These are phyloP conservation scores for Erythrolamprus reginae DNA, from an alignment of 2,113 vertebrate species.

Conservation along the genomic window DNA sequence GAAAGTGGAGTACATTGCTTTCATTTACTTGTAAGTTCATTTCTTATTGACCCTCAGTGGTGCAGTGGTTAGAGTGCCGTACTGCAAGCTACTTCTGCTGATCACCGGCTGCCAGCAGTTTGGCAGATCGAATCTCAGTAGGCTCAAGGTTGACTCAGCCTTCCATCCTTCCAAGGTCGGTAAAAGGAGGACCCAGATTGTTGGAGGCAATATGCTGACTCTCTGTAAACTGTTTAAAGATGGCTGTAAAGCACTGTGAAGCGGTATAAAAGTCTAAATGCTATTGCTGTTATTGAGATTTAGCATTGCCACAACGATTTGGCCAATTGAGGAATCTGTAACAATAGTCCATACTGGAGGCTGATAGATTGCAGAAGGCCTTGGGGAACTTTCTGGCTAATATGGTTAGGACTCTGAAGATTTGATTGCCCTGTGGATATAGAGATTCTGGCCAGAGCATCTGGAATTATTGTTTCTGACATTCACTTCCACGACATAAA, in stretches of 20 bases:
- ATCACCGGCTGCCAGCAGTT: too few relatives aligned
- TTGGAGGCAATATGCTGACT: too few relatives aligned
- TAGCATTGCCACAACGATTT: not conserved
- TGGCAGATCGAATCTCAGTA: too few relatives aligned
- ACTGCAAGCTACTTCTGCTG: too few relatives aligned
- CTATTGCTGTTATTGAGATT: not conserved
- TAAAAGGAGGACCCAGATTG: too few relatives aligned
- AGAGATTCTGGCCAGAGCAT: not conserved
- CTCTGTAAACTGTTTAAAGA: too few relatives aligned
- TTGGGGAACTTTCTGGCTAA: not conserved
- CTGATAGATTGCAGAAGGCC: not conserved
- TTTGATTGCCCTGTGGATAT: not conserved
- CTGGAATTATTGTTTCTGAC: not conserved
- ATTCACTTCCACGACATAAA: not conserved
- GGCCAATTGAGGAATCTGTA: not conserved
- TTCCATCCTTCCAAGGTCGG: too few relatives aligned
- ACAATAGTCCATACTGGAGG: not conserved
- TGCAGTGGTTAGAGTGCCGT: too few relatives aligned
- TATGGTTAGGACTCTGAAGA: not conserved
- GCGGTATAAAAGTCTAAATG: too few relatives aligned
- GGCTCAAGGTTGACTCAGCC: too few relatives aligned
- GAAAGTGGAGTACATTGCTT: not conserved
- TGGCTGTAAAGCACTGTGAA: too few relatives aligned
- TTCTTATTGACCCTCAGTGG: too few relatives aligned
- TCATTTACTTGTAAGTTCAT: not conserved